Evolutionary conservation across 1,140 invertebrate genomes (phyloP).

Genomic region (Scaptomyza montana): DNA sequence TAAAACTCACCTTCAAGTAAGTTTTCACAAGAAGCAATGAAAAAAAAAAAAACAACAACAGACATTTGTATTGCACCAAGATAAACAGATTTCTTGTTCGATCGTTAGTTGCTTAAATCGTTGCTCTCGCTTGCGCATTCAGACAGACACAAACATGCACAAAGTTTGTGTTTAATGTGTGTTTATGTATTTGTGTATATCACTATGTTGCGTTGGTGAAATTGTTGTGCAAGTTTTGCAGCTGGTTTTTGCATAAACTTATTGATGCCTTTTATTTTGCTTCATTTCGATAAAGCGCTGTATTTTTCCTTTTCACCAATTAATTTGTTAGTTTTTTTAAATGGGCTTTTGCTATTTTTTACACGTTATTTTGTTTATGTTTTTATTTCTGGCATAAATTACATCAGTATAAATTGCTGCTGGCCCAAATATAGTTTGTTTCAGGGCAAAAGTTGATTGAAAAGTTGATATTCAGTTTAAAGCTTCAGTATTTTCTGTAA

Average conservation of each 20-base stretch:
- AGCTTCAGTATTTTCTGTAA: too few relatives aligned
- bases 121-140: constrained; percentile 39
- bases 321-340: constrained; percentile 29
- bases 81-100: constrained; percentile 45
- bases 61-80: constrained; percentile 44
- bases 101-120: constrained; percentile 24
- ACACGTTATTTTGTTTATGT: constrained; percentile 60
- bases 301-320: constrained; percentile 34
- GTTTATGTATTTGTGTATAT: constrained; percentile 19
- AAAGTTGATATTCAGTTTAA: too few relatives aligned
- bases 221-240: constrained; percentile 68
- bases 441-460: background rate
- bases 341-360: constrained; percentile 52
- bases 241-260: constrained; percentile 61
- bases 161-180: constrained; percentile 3
- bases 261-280: constrained; percentile 51
- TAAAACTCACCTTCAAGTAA: constrained; percentile 76
- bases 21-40: constrained; percentile 43
- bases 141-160: constrained; percentile 14
- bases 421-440: background rate
- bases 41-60: too few relatives aligned
- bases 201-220: constrained; percentile 62
- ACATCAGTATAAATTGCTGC: constrained; percentile 1
- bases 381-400: constrained; percentile 39
- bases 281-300: constrained; percentile 1